Percentiles rank a stretch among this genome's conserved stretches.
phyloP scores from a whole-genome alignment of 2,113 vertebrate species.

The Danionella cerebrum region DNA sequence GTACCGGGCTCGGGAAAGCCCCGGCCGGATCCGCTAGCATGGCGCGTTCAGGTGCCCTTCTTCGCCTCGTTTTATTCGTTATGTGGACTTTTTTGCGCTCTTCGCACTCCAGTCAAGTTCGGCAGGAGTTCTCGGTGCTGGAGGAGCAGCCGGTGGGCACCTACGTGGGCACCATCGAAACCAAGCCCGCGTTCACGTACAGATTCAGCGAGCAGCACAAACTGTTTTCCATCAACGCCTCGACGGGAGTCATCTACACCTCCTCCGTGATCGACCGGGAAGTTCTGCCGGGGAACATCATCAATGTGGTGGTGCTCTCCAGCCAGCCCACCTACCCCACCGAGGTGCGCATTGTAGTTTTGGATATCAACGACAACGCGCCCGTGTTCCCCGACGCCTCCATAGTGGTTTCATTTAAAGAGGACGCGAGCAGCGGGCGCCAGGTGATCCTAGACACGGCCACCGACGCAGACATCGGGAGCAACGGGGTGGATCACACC shows the following conservation, averaged over 20 bases:
- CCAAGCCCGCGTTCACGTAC: slow-evolving; percentile 87
- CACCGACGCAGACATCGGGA: slow-evolving; percentile 86
- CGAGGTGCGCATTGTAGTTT: slow-evolving; percentile 86
- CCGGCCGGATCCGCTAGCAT: slow-evolving; percentile 53
- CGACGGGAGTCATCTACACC: slow-evolving; percentile 82
- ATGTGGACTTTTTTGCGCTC: slow-evolving; percentile 60
- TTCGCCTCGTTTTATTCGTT: slow-evolving; percentile 51
- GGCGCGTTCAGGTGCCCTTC: slow-evolving; percentile 57
- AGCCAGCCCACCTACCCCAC: slow-evolving; percentile 95
- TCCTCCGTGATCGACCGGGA: slow-evolving; percentile 88
- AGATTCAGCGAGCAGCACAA: slow-evolving; percentile 90
- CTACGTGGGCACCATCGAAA: slow-evolving; percentile 86
- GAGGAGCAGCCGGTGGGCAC: slow-evolving; percentile 90
- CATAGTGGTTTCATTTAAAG: slow-evolving; percentile 89
- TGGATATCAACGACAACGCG: slow-evolving; percentile 93
- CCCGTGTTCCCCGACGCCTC: slow-evolving; percentile 91
- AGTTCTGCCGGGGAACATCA: slow-evolving; percentile 77
- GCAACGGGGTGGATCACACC: slow-evolving; percentile 88
- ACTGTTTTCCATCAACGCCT: slow-evolving; percentile 85
- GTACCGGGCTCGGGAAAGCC: slow-evolving; percentile 51
- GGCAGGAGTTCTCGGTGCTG: slow-evolving; percentile 87
- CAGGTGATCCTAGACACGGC: slow-evolving; percentile 95
- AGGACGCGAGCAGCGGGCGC: slow-evolving; percentile 91
- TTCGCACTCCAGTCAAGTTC: slow-evolving; percentile 71
- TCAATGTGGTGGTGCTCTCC: slow-evolving; percentile 94